Percentiles rank a stretch among this genome's conserved stretches.
Conservation (phyloP, 2,797 vertebrate genomes). For the Eulemur mongoz region DNA sequence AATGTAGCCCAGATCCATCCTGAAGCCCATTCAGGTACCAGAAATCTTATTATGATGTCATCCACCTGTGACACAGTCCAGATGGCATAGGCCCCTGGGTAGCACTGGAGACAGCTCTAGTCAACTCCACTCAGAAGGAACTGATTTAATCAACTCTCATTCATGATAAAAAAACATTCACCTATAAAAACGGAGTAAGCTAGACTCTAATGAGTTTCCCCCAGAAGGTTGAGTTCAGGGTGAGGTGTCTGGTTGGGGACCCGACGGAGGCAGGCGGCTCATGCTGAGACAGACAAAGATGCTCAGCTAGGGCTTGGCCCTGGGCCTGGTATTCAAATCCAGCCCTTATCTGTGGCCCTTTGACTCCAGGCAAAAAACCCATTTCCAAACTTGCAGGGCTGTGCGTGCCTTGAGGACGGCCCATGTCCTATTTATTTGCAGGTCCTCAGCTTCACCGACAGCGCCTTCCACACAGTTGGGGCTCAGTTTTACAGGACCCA, state of each 20-base stretch:
- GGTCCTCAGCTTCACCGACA: rapidly evolving
- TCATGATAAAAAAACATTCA: conserved; percentile 22
- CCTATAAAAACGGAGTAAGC: neutral
- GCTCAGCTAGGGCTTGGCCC: neutral
- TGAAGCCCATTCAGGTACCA: neutral
- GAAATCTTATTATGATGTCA: neutral
- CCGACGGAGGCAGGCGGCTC: neutral
- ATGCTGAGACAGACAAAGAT: neutral
- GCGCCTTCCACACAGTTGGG: neutral
- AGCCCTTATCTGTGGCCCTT: neutral
- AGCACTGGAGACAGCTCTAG: neutral
- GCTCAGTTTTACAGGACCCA: neutral
- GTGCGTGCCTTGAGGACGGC: no score
- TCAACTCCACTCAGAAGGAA: neutral
- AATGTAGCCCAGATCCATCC: conserved; percentile 12
- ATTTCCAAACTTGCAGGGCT: neutral
- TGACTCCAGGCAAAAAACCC: neutral
- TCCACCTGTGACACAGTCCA: conserved; percentile 32
- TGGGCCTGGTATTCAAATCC: neutral
- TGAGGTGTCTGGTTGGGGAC: neutral
- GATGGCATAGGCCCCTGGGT: neutral
- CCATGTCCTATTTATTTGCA: neutral
- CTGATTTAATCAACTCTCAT: conserved; percentile 26
- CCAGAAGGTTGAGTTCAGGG: neutral
- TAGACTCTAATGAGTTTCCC: neutral